Evolutionary conservation across 1,140 invertebrate species (phyloP).

Genomic region (Eumaeus atala): DNA sequence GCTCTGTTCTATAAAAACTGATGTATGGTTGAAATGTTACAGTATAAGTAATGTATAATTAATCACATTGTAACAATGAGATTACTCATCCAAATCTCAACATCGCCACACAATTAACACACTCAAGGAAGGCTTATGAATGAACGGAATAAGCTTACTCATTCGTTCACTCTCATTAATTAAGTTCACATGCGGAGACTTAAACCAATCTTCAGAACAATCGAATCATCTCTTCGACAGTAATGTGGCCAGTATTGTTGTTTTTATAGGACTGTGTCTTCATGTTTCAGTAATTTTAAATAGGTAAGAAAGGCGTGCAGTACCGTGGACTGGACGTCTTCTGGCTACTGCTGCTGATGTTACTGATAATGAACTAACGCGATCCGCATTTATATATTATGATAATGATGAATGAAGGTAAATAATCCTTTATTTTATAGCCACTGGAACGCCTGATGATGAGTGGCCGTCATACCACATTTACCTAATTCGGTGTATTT

Average conservation of each 20-base stretch:
- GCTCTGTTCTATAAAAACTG: background rate
- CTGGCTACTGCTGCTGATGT: too few species aligned
- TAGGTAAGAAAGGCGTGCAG: too few species aligned
- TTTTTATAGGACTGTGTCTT: background rate
- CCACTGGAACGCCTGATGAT: too few species aligned
- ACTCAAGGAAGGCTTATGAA: conserved; percentile 39
- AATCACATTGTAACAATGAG: conserved; percentile 6
- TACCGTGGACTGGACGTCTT: too few species aligned
- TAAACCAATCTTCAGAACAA: conserved; percentile 67
- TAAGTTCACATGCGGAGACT: conserved; percentile 62
- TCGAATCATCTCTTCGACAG: conserved; percentile 45
- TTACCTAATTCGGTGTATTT: too few species aligned
- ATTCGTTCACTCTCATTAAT: conserved; percentile 68
- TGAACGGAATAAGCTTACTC: conserved; percentile 66
- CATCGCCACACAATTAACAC: conserved; percentile 22
- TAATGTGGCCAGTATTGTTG: conserved; percentile 27
- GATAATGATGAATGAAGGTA: too few species aligned
- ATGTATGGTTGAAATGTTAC: background rate
- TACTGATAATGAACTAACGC: too few species aligned
- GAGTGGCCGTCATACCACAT: too few species aligned
- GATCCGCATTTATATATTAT: too few species aligned
- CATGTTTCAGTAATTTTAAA: too few species aligned
- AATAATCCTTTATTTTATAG: too few species aligned
- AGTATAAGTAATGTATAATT: conserved; percentile 2
- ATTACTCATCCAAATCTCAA: conserved; percentile 4